Evolutionary conservation across 2,797 vertebrate species (phyloP).

Genomic region (Sebastes matsubarae): DNA sequence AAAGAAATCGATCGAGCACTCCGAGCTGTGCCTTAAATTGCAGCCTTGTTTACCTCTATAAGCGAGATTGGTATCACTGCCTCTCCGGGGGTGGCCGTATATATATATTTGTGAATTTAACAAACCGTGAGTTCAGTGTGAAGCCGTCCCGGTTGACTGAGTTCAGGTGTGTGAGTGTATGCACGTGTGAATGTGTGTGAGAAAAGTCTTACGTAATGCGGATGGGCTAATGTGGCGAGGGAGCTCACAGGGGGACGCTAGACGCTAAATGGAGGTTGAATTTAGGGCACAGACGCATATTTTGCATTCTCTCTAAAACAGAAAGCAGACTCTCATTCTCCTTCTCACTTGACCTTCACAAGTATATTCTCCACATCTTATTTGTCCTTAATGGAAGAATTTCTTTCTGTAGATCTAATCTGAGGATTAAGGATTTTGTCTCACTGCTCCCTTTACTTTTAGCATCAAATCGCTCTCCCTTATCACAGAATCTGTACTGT

Average conservation of each 20-base stretch:
- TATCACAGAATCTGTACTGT: conserved; percentile 27
- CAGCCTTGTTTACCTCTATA: conserved; percentile 34
- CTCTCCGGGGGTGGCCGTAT: background rate
- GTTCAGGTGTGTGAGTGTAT: conserved; percentile 55
- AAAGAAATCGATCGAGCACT: conserved; percentile 29
- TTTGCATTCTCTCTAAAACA: conserved; percentile 18
- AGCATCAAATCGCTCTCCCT: conserved; percentile 3
- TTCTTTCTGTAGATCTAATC: conserved; percentile 46
- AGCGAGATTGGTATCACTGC: background rate
- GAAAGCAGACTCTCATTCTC: background rate
- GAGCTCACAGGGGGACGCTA: conserved; percentile 23
- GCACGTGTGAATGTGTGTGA: conserved; percentile 33
- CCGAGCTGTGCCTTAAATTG: conserved; percentile 7
- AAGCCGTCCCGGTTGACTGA: conserved; percentile 2
- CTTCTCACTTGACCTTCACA: conserved; percentile 46
- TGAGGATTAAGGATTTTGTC: conserved; percentile 55
- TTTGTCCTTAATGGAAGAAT: conserved; percentile 7
- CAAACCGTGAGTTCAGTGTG: background rate
- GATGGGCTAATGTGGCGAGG: conserved; percentile 53
- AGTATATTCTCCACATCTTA: conserved; percentile 7
- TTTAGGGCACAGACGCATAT: conserved; percentile 58
- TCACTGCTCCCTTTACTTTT: conserved; percentile 17
- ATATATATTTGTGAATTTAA: background rate
- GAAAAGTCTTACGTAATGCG: conserved; percentile 64
- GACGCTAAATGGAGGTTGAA: conserved; percentile 39